Conservation (phyloP, 2,888 invertebrate species). For the Neoscelio sp. region DNA sequence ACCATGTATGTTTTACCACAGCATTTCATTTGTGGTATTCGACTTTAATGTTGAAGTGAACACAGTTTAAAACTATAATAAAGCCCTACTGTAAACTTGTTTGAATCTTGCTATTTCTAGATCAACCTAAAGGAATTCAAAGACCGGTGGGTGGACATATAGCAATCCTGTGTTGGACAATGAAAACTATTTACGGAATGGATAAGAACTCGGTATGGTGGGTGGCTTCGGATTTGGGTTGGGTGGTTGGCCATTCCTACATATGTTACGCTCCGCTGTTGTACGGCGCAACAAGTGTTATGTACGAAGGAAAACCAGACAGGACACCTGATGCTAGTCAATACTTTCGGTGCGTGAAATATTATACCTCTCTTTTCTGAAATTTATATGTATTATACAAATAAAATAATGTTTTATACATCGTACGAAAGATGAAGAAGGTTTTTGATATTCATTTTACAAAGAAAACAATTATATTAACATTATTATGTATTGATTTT, state of each 20-base stretch:
- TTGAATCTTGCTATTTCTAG: constrained; percentile 75
- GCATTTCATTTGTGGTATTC: no score
- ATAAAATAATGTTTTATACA: no score
- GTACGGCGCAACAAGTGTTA: constrained; percentile 91
- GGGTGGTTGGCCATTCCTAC: constrained; percentile 98
- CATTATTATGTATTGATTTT: not conserved
- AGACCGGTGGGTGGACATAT: constrained; percentile 95
- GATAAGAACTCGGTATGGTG: constrained; percentile 93
- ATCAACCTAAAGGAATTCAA: constrained; percentile 91
- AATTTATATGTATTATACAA: not conserved
- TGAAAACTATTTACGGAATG: constrained; percentile 92
- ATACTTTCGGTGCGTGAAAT: constrained; percentile 90
- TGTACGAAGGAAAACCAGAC: constrained; percentile 97
- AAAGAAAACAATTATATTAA: no score
- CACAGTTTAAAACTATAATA: not conserved
- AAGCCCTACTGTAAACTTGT: not conserved
- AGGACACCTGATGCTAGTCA: constrained; percentile 96
- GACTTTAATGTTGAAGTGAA: not conserved
- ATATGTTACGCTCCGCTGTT: constrained; percentile 96
- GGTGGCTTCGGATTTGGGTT: constrained; percentile 95
- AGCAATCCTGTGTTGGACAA: constrained; percentile 92
- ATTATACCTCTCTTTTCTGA: constrained; percentile 4
- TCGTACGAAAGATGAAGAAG: no score
- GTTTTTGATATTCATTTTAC: no score
- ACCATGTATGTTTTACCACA: no score